phyloP scores from a whole-genome alignment of 2,888 invertebrate genomes.

The Cheilosia variabilis region DNA sequence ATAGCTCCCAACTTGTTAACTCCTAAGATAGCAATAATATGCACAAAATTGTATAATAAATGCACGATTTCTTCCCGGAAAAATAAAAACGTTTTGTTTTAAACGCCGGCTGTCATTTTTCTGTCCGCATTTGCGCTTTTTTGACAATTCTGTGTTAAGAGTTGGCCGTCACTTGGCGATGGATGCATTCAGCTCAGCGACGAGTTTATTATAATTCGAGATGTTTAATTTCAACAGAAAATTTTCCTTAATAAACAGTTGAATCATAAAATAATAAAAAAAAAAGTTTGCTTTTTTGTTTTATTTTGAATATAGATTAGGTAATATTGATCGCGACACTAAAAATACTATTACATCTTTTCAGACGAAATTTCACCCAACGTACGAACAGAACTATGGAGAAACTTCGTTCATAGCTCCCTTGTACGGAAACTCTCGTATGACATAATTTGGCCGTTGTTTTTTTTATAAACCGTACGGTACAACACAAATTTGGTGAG shows the following conservation, averaged over 20 bases:
- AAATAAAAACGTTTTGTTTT: conserved; percentile 71
- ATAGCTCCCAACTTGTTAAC: conserved; percentile 13
- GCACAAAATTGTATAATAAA: conserved; percentile 11
- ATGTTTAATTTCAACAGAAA: conserved; percentile 9
- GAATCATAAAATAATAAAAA: no score
- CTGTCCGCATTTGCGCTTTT: conserved; percentile 58
- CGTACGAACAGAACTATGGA: no score
- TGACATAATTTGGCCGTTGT: neutral
- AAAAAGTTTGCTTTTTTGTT: no score
- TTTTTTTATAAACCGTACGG: neutral
- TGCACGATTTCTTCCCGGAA: conserved; percentile 41
- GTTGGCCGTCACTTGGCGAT: neutral
- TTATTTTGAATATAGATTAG: no score
- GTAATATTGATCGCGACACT: no score
- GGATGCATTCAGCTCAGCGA: conserved; percentile 17
- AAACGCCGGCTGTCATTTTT: conserved; percentile 69
- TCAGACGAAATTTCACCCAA: no score
- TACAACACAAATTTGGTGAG: no score
- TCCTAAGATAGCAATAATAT: conserved; percentile 30
- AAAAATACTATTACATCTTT: no score
- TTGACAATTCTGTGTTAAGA: conserved; percentile 42
- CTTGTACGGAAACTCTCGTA: neutral
- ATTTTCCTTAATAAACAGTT: neutral
- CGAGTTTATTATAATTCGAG: neutral
- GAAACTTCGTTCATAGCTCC: neutral